Base-by-base conservation (phyloP, 2,888 invertebrate species). In the Notodonta ziczac region DNA sequence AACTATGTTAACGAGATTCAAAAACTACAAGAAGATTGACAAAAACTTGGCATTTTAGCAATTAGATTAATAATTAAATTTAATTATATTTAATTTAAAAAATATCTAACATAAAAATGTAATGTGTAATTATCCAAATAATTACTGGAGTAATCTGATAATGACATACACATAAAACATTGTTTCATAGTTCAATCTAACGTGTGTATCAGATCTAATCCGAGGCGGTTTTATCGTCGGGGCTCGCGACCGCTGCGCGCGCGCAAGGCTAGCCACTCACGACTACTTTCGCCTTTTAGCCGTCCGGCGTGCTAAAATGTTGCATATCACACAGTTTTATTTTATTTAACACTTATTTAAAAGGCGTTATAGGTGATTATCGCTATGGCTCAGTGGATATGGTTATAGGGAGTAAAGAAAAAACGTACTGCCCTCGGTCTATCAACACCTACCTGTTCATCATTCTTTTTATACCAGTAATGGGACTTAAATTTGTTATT, bases 241-340 rank as follows among this genome's bases (percentile, higher is more conserved):
- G 56, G 66, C 68, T 72, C 61, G 52, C 59, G 57, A 61, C 66
- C 63, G 66, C 72, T 74, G 76, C 77, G 77, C 72, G 70, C 71
- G 77, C 75, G 73, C 72, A 92, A 92, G 92, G 92, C 82, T 87
- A 89, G 76, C 92, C 77, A 82, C 86, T 84, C 72, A 73, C 69
- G 72, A 78, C 83, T 82, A 86, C 90, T 91, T 91, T 91, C 92
- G 89, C 89, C 88, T 81, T 76, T 76, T 73, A 73, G 68, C 78
- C 57, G 61, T 70, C 69, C 66, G 60, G 67, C 69, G 69, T 69
- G 65, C 77, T 83, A 85, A 83, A 83, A 82, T 82, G 80, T 75
- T 74, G 67, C 78, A 72, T 67, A 64, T n/a, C 39, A 39, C 39
- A 39, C 35, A 54, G 35, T 32, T 56, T 64, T 58, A 65, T 66